Percentiles rank a stretch among this genome's conserved stretches.
These are phyloP conservation scores for Lindbergichthys nudifrons DNA, from an alignment of 2,797 vertebrate species.

Conservation along the genomic window DNA sequence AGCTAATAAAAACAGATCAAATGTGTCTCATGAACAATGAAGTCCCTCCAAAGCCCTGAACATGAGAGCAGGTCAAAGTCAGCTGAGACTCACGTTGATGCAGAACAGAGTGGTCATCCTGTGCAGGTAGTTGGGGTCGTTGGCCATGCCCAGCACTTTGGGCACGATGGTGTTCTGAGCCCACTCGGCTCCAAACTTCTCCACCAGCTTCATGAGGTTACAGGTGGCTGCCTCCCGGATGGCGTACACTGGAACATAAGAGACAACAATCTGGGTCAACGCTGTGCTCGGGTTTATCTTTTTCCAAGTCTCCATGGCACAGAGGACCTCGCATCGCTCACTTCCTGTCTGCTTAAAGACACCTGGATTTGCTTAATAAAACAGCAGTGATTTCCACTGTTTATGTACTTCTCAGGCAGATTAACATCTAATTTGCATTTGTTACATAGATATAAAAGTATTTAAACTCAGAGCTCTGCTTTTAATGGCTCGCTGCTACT, in stretches of 20 bases:
- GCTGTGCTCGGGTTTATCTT: background rate
- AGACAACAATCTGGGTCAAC: background rate
- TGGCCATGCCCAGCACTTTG: slow-evolving; percentile 93
- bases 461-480: too few relatives aligned
- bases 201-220: slow-evolving; percentile 93
- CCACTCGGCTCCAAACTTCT: slow-evolving; percentile 94
- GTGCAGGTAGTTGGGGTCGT: slow-evolving; percentile 93
- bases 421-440: too few relatives aligned
- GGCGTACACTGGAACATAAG: slow-evolving; percentile 86
- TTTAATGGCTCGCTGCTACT: too few relatives aligned
- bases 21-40: background rate
- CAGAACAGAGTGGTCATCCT: slow-evolving; percentile 96
- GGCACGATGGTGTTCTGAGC: slow-evolving; percentile 93
- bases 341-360: background rate
- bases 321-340: background rate
- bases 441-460: too few relatives aligned
- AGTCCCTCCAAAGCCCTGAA: background rate
- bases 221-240: slow-evolving; percentile 92
- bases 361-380: too few relatives aligned
- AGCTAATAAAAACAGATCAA: too few relatives aligned
- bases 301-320: background rate
- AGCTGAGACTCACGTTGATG: slow-evolving; percentile 89
- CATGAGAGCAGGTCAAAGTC: background rate
- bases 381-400: too few relatives aligned
- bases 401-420: too few relatives aligned